Conservation (phyloP, 2,888 invertebrate genomes). For the Tortricodes alternella region DNA sequence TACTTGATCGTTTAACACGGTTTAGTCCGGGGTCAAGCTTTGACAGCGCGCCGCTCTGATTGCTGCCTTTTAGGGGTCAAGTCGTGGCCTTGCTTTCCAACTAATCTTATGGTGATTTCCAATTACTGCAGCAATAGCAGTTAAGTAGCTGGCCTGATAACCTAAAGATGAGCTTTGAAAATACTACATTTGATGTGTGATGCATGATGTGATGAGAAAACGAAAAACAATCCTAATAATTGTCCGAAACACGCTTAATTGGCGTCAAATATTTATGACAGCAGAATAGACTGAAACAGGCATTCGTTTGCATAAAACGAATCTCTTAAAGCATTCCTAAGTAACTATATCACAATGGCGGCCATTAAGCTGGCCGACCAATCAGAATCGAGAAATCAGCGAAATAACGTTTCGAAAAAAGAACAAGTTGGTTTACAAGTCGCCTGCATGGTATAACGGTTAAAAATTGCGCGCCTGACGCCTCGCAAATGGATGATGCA, state of each 20-base stretch:
- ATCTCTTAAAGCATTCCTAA: slow-evolving; percentile 11
- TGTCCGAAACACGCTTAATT: too few species aligned
- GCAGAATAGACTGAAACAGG: too few species aligned
- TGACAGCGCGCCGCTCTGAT: slow-evolving; percentile 16
- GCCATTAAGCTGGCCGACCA: slow-evolving; percentile 12
- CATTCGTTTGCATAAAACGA: too few species aligned
- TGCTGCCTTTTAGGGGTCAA: slow-evolving; percentile 14
- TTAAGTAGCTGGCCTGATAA: slow-evolving; percentile 6
- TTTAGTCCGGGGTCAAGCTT: slow-evolving; percentile 18
- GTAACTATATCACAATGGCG: slow-evolving; percentile 6
- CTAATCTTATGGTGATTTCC: slow-evolving; percentile 23
- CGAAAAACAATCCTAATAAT: too few species aligned
- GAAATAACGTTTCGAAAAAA: slow-evolving; percentile 20
- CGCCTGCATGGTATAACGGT: slow-evolving; percentile 20
- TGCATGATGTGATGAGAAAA: too few species aligned
- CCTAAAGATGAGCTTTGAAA: too few species aligned
- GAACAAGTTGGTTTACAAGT: slow-evolving; percentile 3
- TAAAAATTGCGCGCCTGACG: slow-evolving; percentile 23
- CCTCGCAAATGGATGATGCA: slow-evolving; percentile 20
- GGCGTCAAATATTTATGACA: too few species aligned
- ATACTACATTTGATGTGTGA: too few species aligned
- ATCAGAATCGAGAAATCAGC: slow-evolving; percentile 17
- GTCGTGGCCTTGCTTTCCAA: slow-evolving; percentile 22
- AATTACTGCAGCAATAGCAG: slow-evolving; percentile 4
- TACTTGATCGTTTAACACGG: slow-evolving; percentile 14